These are phyloP conservation scores for Myotis planiceps DNA, from an alignment of 2,797 vertebrate species.

Conservation along the genomic window DNA sequence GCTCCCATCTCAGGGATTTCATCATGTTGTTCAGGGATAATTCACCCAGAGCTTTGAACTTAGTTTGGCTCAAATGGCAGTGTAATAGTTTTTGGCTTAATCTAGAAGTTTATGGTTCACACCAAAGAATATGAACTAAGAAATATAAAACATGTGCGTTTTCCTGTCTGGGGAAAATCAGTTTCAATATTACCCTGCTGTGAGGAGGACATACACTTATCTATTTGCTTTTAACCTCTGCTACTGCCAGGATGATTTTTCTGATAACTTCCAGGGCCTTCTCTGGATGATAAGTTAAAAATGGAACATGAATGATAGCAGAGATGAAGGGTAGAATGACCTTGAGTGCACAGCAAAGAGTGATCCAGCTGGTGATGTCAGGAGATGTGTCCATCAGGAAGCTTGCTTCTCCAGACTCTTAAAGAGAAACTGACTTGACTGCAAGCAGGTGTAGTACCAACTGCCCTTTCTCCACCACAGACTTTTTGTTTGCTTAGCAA, in stretches of 20 bases:
- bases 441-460: neutral
- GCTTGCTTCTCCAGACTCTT: neutral
- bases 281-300: slow-evolving; percentile 55
- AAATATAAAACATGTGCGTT: neutral
- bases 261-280: slow-evolving; percentile 41
- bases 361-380: neutral
- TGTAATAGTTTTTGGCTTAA: neutral
- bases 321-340: slow-evolving; percentile 17
- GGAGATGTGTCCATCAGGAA: neutral
- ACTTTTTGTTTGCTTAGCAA: neutral
- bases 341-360: neutral
- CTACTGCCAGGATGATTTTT: neutral
- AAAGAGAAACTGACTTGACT: neutral
- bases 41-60: neutral
- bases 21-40: neutral
- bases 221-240: slow-evolving; percentile 54
- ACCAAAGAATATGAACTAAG: slow-evolving; percentile 2
- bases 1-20: neutral
- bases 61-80: neutral
- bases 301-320: neutral
- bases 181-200: neutral
- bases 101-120: neutral
- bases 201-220: neutral
- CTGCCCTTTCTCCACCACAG: neutral
- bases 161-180: neutral